Conservation (phyloP, 2,113 vertebrate species). For the Centropus bengalensis region DNA sequence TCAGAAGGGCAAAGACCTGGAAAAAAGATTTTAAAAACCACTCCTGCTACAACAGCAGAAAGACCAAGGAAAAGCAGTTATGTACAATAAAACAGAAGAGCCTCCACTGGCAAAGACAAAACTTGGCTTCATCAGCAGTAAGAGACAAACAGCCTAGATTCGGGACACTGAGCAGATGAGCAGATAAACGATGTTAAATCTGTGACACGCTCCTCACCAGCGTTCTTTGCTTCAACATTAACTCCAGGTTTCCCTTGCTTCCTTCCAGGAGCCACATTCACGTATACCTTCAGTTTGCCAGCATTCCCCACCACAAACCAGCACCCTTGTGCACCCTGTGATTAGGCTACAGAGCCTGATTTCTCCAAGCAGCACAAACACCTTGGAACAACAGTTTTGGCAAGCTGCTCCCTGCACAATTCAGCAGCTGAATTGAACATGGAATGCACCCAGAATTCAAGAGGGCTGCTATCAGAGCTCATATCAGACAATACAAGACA, state of each 20-base stretch:
- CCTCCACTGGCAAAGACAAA: not conserved
- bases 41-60: not conserved
- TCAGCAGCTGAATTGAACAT: not conserved
- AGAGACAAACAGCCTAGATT: not conserved
- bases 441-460: not conserved
- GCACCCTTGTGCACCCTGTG: not conserved
- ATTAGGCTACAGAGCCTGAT: not conserved
- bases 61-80: not conserved
- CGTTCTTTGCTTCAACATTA: not conserved
- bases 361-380: not conserved
- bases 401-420: not conserved
- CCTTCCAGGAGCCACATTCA: not conserved
- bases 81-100: not conserved
- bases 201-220: not conserved
- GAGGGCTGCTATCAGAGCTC: not conserved
- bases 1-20: not conserved
- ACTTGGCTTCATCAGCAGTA: not conserved
- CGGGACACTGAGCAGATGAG: not conserved
- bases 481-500: not conserved
- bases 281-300: accelerated
- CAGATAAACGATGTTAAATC: not conserved
- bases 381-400: not conserved
- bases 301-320: accelerated
- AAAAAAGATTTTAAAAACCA: not conserved
- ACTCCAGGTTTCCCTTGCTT: not conserved